Evolutionary conservation across 92 coral and sea anemone genomes (phyloP).

Genomic region (Bergia sp.): DNA sequence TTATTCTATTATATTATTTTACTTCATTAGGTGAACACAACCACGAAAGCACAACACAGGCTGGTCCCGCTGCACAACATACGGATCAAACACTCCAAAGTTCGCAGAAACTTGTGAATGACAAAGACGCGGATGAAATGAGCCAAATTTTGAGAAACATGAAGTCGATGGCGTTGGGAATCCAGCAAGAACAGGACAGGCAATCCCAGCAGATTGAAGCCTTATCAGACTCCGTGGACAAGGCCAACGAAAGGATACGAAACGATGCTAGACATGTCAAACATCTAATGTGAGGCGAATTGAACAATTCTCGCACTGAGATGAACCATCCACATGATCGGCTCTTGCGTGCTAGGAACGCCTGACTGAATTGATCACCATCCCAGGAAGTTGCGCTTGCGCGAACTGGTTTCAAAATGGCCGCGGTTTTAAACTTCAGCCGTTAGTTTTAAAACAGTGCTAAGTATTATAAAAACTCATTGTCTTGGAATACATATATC

Average conservation of each 20-base stretch:
- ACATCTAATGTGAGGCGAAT: conserved; percentile 44
- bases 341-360: too few species aligned
- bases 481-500: too few species aligned
- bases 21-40: neutral
- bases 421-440: too few species aligned
- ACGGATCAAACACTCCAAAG: neutral
- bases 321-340: neutral
- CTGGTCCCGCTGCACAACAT: neutral
- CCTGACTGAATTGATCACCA: too few species aligned
- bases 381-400: too few species aligned
- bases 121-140: conserved; percentile 91
- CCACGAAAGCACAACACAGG: neutral
- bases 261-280: conserved; percentile 68
- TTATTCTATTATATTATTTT: too few species aligned
- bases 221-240: conserved; percentile 91
- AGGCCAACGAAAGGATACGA: conserved; percentile 86
- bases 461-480: too few species aligned
- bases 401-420: too few species aligned
- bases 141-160: conserved; percentile 74
- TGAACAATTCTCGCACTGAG: neutral
- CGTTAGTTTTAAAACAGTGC: too few species aligned
- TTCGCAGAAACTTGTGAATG: conserved; percentile 54
- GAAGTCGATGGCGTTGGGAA: conserved; percentile 89
- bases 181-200: conserved; percentile 83
- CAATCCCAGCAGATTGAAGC: conserved; percentile 81